A percentile compares a stretch with the other conserved stretches of the same genome.
Evolutionary conservation across 2,797 vertebrate genomes (phyloP).

Genomic region (Apodemus agrarius): DNA sequence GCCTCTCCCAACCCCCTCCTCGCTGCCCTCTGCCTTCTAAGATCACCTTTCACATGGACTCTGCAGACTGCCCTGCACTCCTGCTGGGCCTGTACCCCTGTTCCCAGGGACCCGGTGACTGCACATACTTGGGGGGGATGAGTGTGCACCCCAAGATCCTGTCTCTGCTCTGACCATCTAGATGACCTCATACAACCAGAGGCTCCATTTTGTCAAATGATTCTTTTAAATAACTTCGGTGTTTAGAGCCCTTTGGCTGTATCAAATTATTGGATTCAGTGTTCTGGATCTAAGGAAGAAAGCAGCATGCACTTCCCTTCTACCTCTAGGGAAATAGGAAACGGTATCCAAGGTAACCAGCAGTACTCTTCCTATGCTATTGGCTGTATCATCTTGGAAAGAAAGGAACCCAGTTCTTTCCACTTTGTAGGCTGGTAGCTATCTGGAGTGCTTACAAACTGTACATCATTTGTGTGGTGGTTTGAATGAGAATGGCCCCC

Average conservation of each 20-base stretch:
- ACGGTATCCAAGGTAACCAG: background rate
- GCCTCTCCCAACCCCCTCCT: background rate
- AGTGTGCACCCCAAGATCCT: background rate
- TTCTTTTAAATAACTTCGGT: conserved; percentile 16
- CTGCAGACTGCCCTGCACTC: background rate
- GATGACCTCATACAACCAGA: background rate
- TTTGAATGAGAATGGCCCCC: background rate
- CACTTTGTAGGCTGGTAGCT: background rate
- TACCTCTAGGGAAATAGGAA: background rate
- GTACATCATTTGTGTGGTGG: background rate
- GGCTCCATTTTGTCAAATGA: background rate
- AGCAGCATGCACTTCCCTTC: background rate
- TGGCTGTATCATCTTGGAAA: conserved; percentile 7
- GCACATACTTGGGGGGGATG: background rate
- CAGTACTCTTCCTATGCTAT: background rate
- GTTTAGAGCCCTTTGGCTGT: background rate
- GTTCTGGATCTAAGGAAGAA: conserved; percentile 23
- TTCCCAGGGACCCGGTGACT: background rate
- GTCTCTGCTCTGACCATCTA: background rate
- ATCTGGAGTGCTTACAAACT: background rate
- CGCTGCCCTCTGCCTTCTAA: background rate
- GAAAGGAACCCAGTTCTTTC: background rate
- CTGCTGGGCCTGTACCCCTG: background rate
- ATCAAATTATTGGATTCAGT: background rate
- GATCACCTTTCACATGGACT: background rate